Conservation (phyloP, 2,888 invertebrate genomes). For the Coelopa pilipes region DNA sequence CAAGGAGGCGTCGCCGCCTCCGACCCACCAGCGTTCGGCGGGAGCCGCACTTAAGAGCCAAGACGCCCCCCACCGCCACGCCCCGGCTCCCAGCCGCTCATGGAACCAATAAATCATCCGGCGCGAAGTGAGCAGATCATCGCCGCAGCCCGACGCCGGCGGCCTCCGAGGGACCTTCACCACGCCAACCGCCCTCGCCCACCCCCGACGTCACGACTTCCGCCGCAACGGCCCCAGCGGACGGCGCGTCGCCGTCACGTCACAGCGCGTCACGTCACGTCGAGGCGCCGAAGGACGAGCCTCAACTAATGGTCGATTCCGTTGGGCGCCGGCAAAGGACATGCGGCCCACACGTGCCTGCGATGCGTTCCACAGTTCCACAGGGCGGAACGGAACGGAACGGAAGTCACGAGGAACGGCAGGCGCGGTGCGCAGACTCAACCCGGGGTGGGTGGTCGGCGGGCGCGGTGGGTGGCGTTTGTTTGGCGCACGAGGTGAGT, state of each 20-base stretch:
- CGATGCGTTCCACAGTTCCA: background rate
- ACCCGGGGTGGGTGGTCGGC: constrained; percentile 28
- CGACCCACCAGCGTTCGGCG: too few species aligned
- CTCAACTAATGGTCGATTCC: constrained; percentile 28
- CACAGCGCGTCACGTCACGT: background rate
- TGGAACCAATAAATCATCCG: too few species aligned
- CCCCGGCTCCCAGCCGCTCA: too few species aligned
- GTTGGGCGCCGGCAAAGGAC: background rate
- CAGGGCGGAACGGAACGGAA: background rate
- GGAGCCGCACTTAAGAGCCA: too few species aligned
- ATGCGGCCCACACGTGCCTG: constrained; percentile 12
- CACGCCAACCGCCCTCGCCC: too few species aligned
- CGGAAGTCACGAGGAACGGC: constrained; percentile 1
- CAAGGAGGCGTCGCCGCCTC: too few species aligned
- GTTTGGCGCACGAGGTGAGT: constrained; percentile 23
- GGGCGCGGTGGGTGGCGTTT: constrained; percentile 28
- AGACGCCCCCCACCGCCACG: too few species aligned
- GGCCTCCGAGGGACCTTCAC: too few species aligned
- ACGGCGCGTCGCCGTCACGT: background rate
- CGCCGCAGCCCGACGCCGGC: background rate
- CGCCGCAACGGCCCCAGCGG: background rate
- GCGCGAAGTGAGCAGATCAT: too few species aligned
- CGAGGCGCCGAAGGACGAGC: constrained; percentile 28
- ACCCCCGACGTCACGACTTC: too few species aligned
- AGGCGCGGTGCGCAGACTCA: constrained; percentile 37